phyloP scores from a whole-genome alignment of 1,140 invertebrate genomes.

The Eurosta solidaginis region DNA sequence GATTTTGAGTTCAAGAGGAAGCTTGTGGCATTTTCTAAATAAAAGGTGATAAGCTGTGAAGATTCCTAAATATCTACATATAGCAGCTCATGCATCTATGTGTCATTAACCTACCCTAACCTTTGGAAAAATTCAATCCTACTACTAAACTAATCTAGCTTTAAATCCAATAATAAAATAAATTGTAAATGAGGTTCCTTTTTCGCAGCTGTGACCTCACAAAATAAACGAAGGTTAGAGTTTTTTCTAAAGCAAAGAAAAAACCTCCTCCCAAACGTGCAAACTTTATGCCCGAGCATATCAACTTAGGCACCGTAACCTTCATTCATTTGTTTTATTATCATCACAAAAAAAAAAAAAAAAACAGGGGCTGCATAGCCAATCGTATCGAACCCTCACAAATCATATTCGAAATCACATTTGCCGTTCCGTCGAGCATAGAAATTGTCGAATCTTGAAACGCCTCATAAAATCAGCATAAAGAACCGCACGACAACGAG shows the following conservation, averaged over 20 bases:
- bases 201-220: background rate
- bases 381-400: slow-evolving; percentile 11
- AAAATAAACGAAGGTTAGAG: background rate
- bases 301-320: background rate
- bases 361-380: background rate
- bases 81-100: too few species aligned
- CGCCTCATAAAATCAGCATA: slow-evolving; percentile 11
- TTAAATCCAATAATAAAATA: too few species aligned
- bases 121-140: too few species aligned
- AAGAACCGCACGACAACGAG: background rate
- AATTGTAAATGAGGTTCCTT: too few species aligned
- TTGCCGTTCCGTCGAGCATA: background rate
- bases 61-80: too few species aligned
- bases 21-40: too few species aligned
- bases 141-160: too few species aligned
- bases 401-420: slow-evolving; percentile 22
- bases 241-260: background rate
- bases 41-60: too few species aligned
- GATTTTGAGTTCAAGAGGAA: too few species aligned
- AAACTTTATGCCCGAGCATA: background rate
- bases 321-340: background rate
- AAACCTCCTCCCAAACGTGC: too few species aligned
- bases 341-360: background rate
- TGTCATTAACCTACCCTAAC: too few species aligned
- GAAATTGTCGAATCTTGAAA: slow-evolving; percentile 20